These are phyloP conservation scores for Cordilura impudica DNA, from an alignment of 2,888 invertebrate genomes.

Conservation along the genomic window DNA sequence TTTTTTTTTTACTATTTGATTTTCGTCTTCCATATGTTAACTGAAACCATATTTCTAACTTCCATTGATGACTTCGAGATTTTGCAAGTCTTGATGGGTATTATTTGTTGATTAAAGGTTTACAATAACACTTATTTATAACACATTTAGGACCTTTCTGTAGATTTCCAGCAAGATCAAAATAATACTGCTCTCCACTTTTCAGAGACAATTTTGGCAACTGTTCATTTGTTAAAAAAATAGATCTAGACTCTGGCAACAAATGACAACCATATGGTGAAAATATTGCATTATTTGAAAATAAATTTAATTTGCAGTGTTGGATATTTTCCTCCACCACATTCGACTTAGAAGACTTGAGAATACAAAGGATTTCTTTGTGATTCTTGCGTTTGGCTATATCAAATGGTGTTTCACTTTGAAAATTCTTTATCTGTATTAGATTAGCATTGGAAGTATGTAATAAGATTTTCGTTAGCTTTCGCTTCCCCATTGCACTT, in stretches of 20 bases:
- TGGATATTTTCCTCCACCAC: slow-evolving; percentile 64
- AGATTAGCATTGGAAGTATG: slow-evolving; percentile 84
- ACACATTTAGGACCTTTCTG: slow-evolving; percentile 97
- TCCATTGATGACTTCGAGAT: too few relatives aligned
- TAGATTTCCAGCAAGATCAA: slow-evolving; percentile 96
- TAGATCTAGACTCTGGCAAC: slow-evolving; percentile 90
- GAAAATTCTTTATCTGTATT: slow-evolving; percentile 79
- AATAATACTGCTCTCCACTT: slow-evolving; percentile 94
- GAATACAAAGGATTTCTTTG: slow-evolving; percentile 88
- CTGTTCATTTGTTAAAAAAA: slow-evolving; percentile 91
- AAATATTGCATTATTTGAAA: slow-evolving; percentile 81
- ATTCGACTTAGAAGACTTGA: slow-evolving; percentile 77
- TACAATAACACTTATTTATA: slow-evolving; percentile 95
- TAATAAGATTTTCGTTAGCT: slow-evolving; percentile 88
- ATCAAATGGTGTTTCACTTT: slow-evolving; percentile 91
- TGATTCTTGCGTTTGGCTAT: slow-evolving; percentile 93
- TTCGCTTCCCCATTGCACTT: slow-evolving; percentile 94
- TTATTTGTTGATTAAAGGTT: slow-evolving; percentile 87
- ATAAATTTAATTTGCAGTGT: slow-evolving; percentile 49
- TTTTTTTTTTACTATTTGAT: too few relatives aligned
- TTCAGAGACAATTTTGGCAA: slow-evolving; percentile 90
- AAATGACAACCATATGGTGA: slow-evolving; percentile 96
- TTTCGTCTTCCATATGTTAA: too few relatives aligned
- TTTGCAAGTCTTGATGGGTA: too few relatives aligned
- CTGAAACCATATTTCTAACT: too few relatives aligned